These are phyloP conservation scores for Drosophila takahashii DNA, from an alignment of 1,140 invertebrate species.

Conservation along the genomic window DNA sequence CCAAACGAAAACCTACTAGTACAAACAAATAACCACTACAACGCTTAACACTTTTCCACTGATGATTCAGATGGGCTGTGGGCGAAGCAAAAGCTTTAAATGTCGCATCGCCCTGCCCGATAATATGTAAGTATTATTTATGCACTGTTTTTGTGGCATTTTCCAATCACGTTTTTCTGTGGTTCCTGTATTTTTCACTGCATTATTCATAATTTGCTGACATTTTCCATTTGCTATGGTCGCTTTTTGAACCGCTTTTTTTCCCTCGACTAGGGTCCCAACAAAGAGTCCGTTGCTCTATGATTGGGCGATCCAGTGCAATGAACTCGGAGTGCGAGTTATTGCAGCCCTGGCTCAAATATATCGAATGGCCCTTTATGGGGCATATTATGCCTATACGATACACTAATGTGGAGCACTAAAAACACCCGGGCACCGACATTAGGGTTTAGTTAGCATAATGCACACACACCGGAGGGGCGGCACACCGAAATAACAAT, in stretches of 20 bases:
- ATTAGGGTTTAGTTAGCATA: constrained; percentile 55
- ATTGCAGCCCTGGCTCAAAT: constrained; percentile 11
- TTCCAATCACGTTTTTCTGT: constrained; percentile 30
- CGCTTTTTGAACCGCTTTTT: constrained; percentile 24
- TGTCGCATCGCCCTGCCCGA: constrained; percentile 15
- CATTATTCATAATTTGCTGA: constrained; percentile 58
- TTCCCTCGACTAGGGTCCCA: not conserved
- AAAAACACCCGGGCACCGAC: constrained; percentile 23
- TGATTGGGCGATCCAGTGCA: constrained; percentile 24
- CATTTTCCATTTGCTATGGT: constrained; percentile 50
- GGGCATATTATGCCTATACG: constrained; percentile 13
- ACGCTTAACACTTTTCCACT: not conserved
- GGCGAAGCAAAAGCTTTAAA: constrained; percentile 10
- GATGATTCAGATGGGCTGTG: constrained; percentile 18
- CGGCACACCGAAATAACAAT: constrained; percentile 52
- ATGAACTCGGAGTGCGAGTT: constrained; percentile 15
- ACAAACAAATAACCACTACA: constrained; percentile 10
- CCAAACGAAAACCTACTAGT: constrained; percentile 1
- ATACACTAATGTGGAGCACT: constrained; percentile 43
- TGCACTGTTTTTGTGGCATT: constrained; percentile 25
- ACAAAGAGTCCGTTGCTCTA: constrained; percentile 28
- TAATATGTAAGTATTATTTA: constrained; percentile 38
- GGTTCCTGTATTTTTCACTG: constrained; percentile 23
- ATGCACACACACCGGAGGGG: constrained; percentile 31
- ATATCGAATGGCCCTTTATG: constrained; percentile 40